These are phyloP conservation scores for Chloropsis hardwickii DNA, from an alignment of 2,113 vertebrate genomes.

Conservation along the genomic window DNA sequence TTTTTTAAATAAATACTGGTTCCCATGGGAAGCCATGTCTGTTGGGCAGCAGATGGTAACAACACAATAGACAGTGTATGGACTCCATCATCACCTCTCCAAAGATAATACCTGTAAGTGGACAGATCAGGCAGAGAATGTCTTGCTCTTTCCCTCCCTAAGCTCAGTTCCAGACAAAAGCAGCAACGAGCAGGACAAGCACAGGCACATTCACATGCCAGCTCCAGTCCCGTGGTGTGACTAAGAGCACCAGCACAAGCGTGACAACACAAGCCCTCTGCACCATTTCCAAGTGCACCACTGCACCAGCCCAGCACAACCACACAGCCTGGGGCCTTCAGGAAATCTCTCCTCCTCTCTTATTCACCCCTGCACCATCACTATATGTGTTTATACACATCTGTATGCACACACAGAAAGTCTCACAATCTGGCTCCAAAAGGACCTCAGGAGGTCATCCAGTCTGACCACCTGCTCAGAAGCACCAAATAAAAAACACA, in stretches of 20 bases:
- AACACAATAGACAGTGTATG: background rate
- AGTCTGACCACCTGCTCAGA: background rate
- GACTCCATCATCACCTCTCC: background rate
- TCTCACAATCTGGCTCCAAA: background rate
- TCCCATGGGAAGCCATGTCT: background rate
- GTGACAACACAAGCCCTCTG: background rate
- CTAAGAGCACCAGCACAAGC: background rate
- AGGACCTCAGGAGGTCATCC: background rate
- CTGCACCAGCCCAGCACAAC: background rate
- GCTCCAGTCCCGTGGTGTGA: background rate
- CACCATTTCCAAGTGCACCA: background rate
- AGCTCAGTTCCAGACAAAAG: background rate
- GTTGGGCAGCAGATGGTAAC: background rate
- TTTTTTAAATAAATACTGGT: background rate
- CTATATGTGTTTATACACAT: background rate
- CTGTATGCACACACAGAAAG: rapidly evolving
- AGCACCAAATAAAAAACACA: background rate
- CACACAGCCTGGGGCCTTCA: background rate
- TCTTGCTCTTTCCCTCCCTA: background rate
- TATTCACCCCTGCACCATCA: background rate
- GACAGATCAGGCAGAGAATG: background rate
- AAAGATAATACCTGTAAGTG: background rate
- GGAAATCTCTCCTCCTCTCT: background rate
- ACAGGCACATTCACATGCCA: background rate
- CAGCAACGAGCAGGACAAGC: background rate